Evolutionary conservation across 1,140 invertebrate species (phyloP), one percentile per base, ranked within the genome.

Genomic region (Drosophila watanabei): DNA sequence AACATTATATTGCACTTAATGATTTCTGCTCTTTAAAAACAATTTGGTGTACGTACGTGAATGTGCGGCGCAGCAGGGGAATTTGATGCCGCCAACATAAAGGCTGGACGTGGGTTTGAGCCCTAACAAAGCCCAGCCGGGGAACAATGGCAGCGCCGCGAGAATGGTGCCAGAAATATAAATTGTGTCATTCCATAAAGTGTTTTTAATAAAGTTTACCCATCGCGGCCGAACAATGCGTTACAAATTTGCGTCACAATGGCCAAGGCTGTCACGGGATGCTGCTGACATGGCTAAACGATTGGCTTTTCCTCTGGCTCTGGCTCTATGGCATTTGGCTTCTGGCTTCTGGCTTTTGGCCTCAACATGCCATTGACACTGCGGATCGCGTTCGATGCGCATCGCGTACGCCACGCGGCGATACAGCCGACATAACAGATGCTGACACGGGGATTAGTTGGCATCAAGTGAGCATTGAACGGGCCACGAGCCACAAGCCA

Each of bases 161-260:
- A 58, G 59, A 61, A 41, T 52, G 64, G 24, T 62, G 52, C 54
- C 46, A 51, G 46, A 79, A 79, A 58, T 78, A 69, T 52, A 61
- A 59, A 69, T 61, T 78, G 75, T 78, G 75, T 89, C 76, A 58
- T 71, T 79, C 43, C 33, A 51, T 65, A 88, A 78, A 78, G 54
- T 78, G 79, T 69, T 78, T 76, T 79, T 79, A 71, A 83, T 79
- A 73, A 77, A 79, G 56, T 75, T 73, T 79, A 72, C 64, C 60
- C 77, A 79, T 79, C 57, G 46, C 64, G 72, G 33, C 60, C 43
- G 28, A 69, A 88, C 85, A 88, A 88, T 89, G 73, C 69, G 78
- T 57, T 85, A 81, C 85, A 88, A 89, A 88, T 78, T 88, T 88
- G 81, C 66, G 39, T 61, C 61, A 87, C 84, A 88, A 87, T 88